Conservation (phyloP, 2,888 invertebrate genomes). For the Ochropleura plecta region DNA sequence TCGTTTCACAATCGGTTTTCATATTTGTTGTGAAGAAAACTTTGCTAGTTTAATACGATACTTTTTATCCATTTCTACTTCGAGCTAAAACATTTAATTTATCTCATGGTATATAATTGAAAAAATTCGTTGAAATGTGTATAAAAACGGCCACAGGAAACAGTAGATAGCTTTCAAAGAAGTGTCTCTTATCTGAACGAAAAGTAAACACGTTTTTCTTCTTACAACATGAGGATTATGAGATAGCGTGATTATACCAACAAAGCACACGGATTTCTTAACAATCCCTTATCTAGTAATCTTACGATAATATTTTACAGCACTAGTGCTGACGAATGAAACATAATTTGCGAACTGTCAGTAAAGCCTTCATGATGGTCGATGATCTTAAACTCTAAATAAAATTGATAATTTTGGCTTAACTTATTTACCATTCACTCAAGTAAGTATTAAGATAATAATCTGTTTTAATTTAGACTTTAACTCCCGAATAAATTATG, state of each 20-base stretch:
- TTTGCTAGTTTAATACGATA: background rate
- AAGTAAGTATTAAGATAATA: conserved; percentile 36
- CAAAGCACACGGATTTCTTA: conserved; percentile 49
- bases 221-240: conserved; percentile 23
- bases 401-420: conserved; percentile 22
- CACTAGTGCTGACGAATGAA: conserved; percentile 20
- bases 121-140: conserved; percentile 18
- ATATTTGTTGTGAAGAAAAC: background rate
- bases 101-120: background rate
- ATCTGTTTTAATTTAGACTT: conserved; percentile 3
- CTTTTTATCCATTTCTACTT: background rate
- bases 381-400: background rate
- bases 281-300: conserved; percentile 47
- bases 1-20: background rate
- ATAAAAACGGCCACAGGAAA: conserved; percentile 21
- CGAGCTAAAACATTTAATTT: background rate
- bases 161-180: conserved; percentile 42
- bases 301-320: conserved; percentile 44
- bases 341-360: conserved; percentile 16
- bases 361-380: background rate
- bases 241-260: conserved; percentile 54
- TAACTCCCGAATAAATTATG: conserved; percentile 32
- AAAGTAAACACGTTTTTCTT: conserved; percentile 52
- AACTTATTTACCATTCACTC: conserved; percentile 17
- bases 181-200: conserved; percentile 44